phyloP scores from a whole-genome alignment of 92 coral and sea anemone genomes.

The Epizoanthus rinbou region DNA sequence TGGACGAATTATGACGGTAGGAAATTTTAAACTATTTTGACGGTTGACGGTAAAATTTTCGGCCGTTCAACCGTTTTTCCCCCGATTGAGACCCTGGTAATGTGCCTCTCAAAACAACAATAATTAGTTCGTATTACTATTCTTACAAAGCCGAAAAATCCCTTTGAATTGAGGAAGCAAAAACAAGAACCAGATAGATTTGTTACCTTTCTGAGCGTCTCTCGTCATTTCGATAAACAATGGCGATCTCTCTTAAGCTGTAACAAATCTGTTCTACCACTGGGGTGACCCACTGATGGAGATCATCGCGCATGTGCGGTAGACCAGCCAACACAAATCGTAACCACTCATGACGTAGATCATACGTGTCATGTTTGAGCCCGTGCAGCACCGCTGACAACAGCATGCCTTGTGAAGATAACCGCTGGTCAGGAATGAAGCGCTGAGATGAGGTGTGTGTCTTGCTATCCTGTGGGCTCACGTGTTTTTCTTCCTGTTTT shows the following conservation, averaged over 20 bases:
- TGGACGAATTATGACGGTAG: too few species aligned
- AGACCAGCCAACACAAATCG: conserved; percentile 92
- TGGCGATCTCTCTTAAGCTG: conserved; percentile 73
- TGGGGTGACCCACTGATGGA: conserved; percentile 90
- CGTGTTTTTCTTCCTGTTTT: conserved; percentile 70
- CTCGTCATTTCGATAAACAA: conserved; percentile 57
- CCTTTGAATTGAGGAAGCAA: neutral
- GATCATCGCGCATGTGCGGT: conserved; percentile 86
- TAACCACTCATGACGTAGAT: conserved; percentile 92
- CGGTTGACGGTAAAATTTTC: too few species aligned
- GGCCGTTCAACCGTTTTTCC: too few species aligned
- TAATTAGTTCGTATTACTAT: neutral
- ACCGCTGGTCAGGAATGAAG: conserved; percentile 73
- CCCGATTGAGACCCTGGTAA: too few species aligned
- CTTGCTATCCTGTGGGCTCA: conserved; percentile 46
- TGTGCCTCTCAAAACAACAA: neutral
- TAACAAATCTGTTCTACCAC: conserved; percentile 85
- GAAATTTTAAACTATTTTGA: too few species aligned
- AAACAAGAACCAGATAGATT: neutral
- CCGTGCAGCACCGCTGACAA: conserved; percentile 84
- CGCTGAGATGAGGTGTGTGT: conserved; percentile 73
- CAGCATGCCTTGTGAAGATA: conserved; percentile 91
- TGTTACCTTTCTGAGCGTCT: conserved; percentile 29
- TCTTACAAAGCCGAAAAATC: neutral
- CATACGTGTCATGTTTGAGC: conserved; percentile 81